Evolutionary conservation across 2,113 vertebrate genomes (phyloP).

Genomic region (Lophura nycthemera): DNA sequence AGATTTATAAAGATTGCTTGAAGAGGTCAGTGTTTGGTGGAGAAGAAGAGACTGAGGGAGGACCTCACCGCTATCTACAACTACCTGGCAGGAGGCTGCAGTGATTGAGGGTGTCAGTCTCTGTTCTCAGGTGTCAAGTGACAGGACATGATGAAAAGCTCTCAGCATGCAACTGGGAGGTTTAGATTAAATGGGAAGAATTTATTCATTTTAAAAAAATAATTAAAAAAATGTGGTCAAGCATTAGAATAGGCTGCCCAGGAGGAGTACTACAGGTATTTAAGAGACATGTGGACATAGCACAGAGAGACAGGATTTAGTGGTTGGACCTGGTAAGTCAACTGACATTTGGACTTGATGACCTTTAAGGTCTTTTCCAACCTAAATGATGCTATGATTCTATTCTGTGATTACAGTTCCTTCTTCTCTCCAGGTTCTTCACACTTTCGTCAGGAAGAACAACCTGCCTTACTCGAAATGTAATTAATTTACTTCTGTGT

Average conservation of each 20-base stretch:
- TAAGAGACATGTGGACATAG: not conserved
- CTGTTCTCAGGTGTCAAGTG: not conserved
- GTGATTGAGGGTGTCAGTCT: not conserved
- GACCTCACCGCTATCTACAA: not conserved
- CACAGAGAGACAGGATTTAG: not conserved
- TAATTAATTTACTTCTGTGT: not conserved
- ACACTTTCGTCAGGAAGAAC: not conserved
- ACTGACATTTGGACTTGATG: not conserved
- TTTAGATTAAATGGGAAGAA: not conserved
- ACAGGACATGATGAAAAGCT: not conserved
- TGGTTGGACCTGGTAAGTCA: not conserved
- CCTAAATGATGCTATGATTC: not conserved
- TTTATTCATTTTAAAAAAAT: not conserved
- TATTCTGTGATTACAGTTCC: not conserved
- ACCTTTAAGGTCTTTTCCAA: not conserved
- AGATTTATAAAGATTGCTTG: not conserved
- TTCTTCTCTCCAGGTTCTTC: not conserved
- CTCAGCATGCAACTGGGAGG: not conserved
- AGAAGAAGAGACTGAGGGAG: not conserved
- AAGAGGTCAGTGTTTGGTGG: not conserved
- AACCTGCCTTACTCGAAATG: not conserved
- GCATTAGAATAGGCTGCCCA: not conserved
- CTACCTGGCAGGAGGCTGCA: not conserved
- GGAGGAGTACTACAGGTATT: not conserved
- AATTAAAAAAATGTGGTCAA: not conserved